Percentiles rank a stretch among this genome's conserved stretches.
Conservation (phyloP, 2,113 vertebrate species). For the Lethenteron reissneri region DNA sequence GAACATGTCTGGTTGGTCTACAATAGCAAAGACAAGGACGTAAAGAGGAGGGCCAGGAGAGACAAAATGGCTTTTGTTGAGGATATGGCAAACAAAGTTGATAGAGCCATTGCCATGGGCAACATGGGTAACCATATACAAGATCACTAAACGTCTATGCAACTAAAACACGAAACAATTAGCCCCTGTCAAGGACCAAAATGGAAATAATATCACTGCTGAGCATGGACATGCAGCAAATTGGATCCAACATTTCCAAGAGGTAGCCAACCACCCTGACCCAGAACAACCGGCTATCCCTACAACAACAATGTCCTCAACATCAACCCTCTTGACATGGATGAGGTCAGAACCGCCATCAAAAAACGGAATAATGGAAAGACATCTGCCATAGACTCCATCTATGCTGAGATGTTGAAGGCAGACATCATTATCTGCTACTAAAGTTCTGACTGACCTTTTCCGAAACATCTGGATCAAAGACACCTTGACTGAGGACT, state of each 20-base stretch:
- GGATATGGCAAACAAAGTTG: background rate
- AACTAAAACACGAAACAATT: background rate
- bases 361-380: background rate
- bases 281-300: background rate
- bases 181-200: background rate
- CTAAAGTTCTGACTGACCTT: conserved; percentile 3
- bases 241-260: background rate
- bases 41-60: background rate
- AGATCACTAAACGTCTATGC: background rate
- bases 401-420: conserved; percentile 7
- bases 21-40: background rate
- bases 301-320: background rate
- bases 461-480: conserved; percentile 5
- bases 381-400: background rate
- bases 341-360: background rate
- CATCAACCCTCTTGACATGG: background rate
- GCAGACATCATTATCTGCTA: background rate
- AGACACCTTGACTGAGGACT: background rate
- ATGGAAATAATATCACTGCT: background rate
- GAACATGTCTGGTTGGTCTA: background rate
- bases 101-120: background rate
- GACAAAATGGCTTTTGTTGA: background rate
- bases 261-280: background rate
- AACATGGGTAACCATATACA: background rate
- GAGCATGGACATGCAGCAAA: background rate